Conservation (phyloP, 2,888 invertebrate genomes). For the Caenorhabditis afra region DNA sequence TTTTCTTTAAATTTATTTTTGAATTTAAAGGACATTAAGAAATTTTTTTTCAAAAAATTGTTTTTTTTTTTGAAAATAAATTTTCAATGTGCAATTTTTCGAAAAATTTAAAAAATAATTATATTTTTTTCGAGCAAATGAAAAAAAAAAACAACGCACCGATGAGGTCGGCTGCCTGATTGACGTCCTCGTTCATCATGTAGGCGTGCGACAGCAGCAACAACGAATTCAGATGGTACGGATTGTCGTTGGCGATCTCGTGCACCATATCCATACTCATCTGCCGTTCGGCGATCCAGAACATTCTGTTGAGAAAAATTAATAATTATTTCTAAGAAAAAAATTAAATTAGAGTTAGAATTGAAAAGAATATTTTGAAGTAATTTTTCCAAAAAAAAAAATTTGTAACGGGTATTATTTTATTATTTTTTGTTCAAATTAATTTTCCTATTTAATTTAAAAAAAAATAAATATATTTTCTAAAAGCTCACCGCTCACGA, state of each 20-base stretch:
- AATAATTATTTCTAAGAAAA: too few relatives aligned
- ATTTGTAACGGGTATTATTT: background rate
- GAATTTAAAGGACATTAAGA: too few relatives aligned
- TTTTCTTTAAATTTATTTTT: too few relatives aligned
- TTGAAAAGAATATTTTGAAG: background rate
- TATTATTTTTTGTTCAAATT: too few relatives aligned
- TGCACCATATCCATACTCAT: constrained; percentile 45
- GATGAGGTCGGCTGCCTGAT: constrained; percentile 68
- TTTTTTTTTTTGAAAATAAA: too few relatives aligned
- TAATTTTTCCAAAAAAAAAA: background rate
- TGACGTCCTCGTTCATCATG: constrained; percentile 72
- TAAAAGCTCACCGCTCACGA: constrained; percentile 50
- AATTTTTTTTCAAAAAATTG: too few relatives aligned
- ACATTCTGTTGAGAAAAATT: constrained; percentile 41
- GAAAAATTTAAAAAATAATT: too few relatives aligned
- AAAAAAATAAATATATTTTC: too few relatives aligned
- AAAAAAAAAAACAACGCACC: constrained; percentile 56
- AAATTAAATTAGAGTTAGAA: background rate
- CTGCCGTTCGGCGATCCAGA: constrained; percentile 38
- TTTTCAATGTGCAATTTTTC: too few relatives aligned
- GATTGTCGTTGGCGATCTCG: constrained; percentile 39
- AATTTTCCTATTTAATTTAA: background rate
- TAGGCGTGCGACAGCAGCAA: constrained; percentile 70
- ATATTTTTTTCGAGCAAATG: background rate
- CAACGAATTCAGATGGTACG: constrained; percentile 75